Conservation (phyloP, 2,888 invertebrate species). For the Zaprionus bogoriensis region DNA sequence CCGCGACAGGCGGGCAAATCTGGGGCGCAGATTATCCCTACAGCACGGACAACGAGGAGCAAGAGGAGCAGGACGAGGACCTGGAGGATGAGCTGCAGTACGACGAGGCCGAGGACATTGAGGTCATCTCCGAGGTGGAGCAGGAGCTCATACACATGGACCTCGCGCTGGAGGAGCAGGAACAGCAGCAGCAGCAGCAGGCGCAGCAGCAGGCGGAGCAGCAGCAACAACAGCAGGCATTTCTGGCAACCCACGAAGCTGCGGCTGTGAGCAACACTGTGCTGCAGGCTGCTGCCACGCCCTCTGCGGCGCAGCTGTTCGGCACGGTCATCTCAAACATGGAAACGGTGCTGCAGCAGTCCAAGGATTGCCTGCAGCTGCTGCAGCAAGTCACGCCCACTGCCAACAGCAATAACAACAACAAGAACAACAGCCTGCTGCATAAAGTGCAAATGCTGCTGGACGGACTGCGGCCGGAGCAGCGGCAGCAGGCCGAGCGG, state of each 20-base stretch:
- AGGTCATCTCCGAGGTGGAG: constrained; percentile 52
- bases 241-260: constrained; percentile 3
- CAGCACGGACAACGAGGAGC: constrained; percentile 56
- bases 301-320: constrained; percentile 62
- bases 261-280: too few relatives aligned
- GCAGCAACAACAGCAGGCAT: constrained; percentile 4
- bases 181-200: not conserved
- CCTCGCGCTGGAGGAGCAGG: constrained; percentile 34
- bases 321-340: constrained; percentile 72
- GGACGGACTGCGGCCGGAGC: constrained; percentile 58
- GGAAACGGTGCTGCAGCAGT: constrained; percentile 73
- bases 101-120: constrained; percentile 45
- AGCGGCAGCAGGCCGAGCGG: constrained; percentile 70
- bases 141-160: constrained; percentile 49
- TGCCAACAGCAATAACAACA: not conserved
- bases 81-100: constrained; percentile 46
- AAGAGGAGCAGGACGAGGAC: too few relatives aligned
- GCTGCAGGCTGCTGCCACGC: constrained; percentile 11
- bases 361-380: constrained; percentile 67
- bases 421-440: constrained; percentile 35
- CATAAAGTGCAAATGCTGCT: constrained; percentile 70
- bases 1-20: constrained; percentile 55
- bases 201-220: not conserved
- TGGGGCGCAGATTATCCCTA: constrained; percentile 75
- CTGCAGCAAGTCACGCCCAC: constrained; percentile 61